Evolutionary conservation across 2,888 invertebrate species (phyloP), one percentile per base, ranked within the genome.

Genomic region (Sinohyriopsis cumingii): DNA sequence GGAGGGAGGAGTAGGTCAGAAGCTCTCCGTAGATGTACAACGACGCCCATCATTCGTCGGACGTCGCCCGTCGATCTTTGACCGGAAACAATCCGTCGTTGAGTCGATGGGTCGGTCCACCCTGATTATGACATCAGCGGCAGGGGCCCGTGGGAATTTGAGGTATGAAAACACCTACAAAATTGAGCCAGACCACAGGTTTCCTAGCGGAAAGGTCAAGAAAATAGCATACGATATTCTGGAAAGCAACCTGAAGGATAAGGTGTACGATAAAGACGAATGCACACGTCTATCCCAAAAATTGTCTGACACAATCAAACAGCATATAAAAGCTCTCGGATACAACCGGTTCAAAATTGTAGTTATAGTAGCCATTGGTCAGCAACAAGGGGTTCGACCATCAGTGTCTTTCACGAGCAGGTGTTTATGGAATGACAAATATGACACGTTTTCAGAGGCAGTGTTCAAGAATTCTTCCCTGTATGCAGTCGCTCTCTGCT

Each of bases 351-450:
- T 82, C 72, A 87, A 87, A 68, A 73, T 86, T 22, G 81, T 87
- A 22, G 73, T 79, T 18, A 71, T 82, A 18, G 85, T 87, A 0
- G 77, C 83, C 22, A 80, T 87, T 59, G 85, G 86, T 9, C 81
- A 84, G 64, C 69, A 69, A 54, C 72, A 78, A 56, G 22, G 28
- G 53, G 76, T 72, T 2, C 59, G 73, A 2, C 78, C 84, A 1
- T 79, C 83, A 7, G 67, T 86, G 33, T 80, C 82, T 15, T 77
- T 87, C 59, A 80, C 83, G 9, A 86, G 86, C 67, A 72, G 86
- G 33, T 85, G 84, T 73, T 79, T 87, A 45, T 86, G 87, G 87
- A 86, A 85, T 70, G 82, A 76, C 33, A 78, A 80, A 55, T 72
- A 77, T 60, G 87, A 86, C 76, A 84, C 77, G 65, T 84, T 80